Conservation (phyloP, 2,888 invertebrate genomes). For the Dyspetes luteomarginatus region DNA sequence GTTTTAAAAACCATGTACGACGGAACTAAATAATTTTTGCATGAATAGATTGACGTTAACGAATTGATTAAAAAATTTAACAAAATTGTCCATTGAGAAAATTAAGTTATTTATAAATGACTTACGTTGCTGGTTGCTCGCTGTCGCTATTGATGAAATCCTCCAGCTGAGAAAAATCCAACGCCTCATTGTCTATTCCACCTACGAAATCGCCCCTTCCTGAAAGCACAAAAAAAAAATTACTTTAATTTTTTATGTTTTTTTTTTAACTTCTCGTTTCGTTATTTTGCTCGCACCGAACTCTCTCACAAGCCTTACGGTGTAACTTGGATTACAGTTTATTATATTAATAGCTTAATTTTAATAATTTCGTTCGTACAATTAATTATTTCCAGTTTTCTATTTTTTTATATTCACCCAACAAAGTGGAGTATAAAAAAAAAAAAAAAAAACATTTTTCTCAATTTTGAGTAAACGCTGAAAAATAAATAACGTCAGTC, state of each 20-base stretch:
- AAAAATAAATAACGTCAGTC: neutral
- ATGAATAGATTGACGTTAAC: neutral
- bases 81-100: neutral
- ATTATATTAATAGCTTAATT: no score
- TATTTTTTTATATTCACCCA: no score
- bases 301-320: no score
- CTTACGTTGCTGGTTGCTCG: slow-evolving; percentile 81
- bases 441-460: neutral
- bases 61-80: neutral
- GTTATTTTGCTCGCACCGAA: no score
- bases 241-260: neutral
- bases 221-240: slow-evolving; percentile 81
- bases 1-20: no score
- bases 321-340: no score
- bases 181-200: slow-evolving; percentile 93
- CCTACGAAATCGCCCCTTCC: slow-evolving; percentile 92
- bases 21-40: no score
- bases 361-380: no score
- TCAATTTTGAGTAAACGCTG: neutral
- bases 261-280: neutral
- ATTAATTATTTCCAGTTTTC: no score
- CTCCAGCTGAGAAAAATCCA: slow-evolving; percentile 92
- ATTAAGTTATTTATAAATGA: neutral
- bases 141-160: slow-evolving; percentile 93
- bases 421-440: no score